These are phyloP conservation scores for Megaptera novaeangliae DNA, from an alignment of 2,113 vertebrate genomes.

Conservation along the genomic window DNA sequence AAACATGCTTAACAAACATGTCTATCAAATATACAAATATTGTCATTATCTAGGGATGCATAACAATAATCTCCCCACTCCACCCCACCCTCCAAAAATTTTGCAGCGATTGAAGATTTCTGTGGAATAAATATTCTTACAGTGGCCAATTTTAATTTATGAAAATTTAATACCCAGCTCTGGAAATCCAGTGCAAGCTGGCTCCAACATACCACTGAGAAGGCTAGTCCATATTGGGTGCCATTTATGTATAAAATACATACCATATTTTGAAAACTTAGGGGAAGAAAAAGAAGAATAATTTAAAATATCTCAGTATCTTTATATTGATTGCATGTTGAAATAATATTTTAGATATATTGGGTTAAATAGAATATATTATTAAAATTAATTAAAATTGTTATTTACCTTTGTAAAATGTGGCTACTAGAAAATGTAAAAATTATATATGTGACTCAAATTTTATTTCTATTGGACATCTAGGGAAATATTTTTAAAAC, in stretches of 20 bases:
- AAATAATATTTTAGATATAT: background rate
- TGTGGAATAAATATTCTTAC: background rate
- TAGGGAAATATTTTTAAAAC: background rate
- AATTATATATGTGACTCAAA: background rate
- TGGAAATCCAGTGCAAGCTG: background rate
- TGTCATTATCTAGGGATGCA: background rate
- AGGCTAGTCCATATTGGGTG: background rate
- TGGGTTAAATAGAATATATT: background rate
- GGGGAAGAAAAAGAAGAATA: background rate
- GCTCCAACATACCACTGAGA: background rate
- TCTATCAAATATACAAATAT: background rate
- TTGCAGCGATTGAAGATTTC: background rate
- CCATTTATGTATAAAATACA: background rate
- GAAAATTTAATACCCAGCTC: background rate
- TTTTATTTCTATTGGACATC: background rate
- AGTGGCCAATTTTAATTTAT: background rate
- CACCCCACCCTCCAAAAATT: background rate
- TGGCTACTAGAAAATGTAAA: background rate
- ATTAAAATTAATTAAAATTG: background rate
- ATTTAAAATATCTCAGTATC: background rate
- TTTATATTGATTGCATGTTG: background rate
- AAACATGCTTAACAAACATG: background rate
- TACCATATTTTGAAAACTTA: background rate
- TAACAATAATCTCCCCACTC: background rate
- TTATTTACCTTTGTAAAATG: background rate